phyloP scores from a whole-genome alignment of 2,113 vertebrate genomes.

The Colaptes auratus region DNA sequence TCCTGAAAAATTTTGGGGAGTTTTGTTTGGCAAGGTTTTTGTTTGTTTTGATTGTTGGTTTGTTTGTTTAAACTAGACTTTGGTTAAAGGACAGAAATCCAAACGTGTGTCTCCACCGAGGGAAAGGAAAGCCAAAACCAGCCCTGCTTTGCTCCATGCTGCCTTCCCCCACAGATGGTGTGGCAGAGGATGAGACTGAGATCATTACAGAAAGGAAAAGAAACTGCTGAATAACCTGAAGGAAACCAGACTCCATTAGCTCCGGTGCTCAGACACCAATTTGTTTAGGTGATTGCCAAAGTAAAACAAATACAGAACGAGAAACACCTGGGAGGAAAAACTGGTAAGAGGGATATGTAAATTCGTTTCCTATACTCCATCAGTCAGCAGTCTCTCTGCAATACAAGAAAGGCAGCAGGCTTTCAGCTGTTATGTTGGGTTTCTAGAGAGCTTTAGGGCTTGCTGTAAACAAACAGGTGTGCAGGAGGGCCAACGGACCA shows the following conservation, averaged over 20 bases:
- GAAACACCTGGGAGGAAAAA: conserved; percentile 28
- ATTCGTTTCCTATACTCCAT: neutral
- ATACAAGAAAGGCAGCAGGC: neutral
- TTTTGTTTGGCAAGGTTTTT: neutral
- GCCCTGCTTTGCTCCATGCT: neutral
- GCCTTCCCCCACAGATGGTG: neutral
- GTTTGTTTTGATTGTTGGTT: too few species aligned
- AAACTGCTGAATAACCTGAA: conserved; percentile 10
- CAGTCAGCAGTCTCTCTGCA: neutral
- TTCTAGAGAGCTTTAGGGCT: neutral
- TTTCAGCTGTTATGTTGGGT: neutral
- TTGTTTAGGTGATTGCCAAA: conserved; percentile 24
- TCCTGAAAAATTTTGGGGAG: neutral
- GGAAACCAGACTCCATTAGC: conserved; percentile 19
- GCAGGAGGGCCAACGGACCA: neutral
- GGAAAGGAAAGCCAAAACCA: neutral
- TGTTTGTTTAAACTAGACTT: neutral
- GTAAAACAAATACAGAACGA: conserved; percentile 23
- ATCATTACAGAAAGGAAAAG: neutral
- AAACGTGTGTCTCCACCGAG: neutral
- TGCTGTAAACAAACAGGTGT: neutral
- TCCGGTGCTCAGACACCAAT: neutral
- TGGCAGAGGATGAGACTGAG: neutral
- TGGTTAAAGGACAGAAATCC: neutral
- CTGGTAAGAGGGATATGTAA: neutral